A percentile compares a stretch with the other conserved stretches of the same genome.
Conservation (phyloP, 2,888 invertebrate species). For the Mesopsocus fuscifrons region DNA sequence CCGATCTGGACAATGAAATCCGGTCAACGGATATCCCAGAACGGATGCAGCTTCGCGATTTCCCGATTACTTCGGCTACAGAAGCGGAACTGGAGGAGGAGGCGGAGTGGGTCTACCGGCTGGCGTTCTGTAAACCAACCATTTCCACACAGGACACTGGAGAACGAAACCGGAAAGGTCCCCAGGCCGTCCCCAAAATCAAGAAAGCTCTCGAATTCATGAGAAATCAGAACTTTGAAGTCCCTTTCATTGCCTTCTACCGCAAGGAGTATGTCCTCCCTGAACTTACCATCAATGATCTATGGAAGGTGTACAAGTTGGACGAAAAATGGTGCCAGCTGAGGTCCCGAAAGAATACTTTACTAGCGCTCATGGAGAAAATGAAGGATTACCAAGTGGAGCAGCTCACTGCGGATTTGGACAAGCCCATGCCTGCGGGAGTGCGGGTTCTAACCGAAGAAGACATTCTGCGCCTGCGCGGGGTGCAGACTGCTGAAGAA, state of each 20-base stretch:
- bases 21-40: conserved; percentile 79
- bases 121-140: conserved; percentile 70
- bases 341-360: conserved; percentile 61
- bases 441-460: conserved; percentile 66
- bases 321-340: conserved; percentile 93
- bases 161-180: conserved; percentile 34
- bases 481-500: conserved; percentile 73
- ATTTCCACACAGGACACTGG: conserved; percentile 49
- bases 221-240: conserved; percentile 86
- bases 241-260: conserved; percentile 97
- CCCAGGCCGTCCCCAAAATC: conserved; percentile 67
- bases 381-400: conserved; percentile 85
- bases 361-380: conserved; percentile 65
- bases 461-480: conserved; percentile 63
- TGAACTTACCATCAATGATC: conserved; percentile 80
- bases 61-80: conserved; percentile 64
- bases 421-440: conserved; percentile 66
- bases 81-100: conserved; percentile 86
- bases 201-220: conserved; percentile 89
- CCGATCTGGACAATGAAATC: conserved; percentile 81
- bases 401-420: conserved; percentile 58
- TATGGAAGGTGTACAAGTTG: conserved; percentile 95
- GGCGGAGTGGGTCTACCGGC: conserved; percentile 93
- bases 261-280: conserved; percentile 94
- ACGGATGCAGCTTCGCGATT: conserved; percentile 75